phyloP scores from a whole-genome alignment of 2,888 invertebrate species.

The Selenia dentaria region DNA sequence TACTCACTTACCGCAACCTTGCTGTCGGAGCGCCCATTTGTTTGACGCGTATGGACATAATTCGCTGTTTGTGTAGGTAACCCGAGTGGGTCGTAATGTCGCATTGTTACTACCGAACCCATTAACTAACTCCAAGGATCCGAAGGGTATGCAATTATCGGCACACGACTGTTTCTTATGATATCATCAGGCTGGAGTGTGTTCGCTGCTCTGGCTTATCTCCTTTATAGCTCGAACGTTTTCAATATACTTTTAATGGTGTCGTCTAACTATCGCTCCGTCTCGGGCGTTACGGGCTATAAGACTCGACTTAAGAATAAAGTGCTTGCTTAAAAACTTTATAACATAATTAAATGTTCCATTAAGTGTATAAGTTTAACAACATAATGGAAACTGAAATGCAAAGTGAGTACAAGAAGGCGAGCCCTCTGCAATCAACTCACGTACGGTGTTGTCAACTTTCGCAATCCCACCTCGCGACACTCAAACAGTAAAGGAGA shows the following conservation, averaged over 20 bases:
- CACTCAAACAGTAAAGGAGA: conserved; percentile 69
- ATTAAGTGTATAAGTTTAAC: conserved; percentile 31
- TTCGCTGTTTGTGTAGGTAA: conserved; percentile 68
- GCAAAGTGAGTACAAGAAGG: conserved; percentile 61
- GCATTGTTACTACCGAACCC: conserved; percentile 65
- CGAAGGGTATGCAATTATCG: conserved; percentile 59
- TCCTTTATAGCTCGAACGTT: conserved; percentile 37
- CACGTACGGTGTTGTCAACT: conserved; percentile 79
- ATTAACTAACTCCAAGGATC: conserved; percentile 60
- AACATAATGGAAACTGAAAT: conserved; percentile 63
- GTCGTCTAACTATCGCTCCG: conserved; percentile 43
- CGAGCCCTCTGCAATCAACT: conserved; percentile 64
- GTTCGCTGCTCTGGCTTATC: conserved; percentile 33
- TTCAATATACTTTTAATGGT: conserved; percentile 50
- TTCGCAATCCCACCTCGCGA: conserved; percentile 79
- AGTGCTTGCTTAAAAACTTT: conserved; percentile 43
- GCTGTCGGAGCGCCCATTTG: conserved; percentile 63
- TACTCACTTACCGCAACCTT: conserved; percentile 63
- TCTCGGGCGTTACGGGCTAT: conserved; percentile 40
- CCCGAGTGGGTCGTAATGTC: conserved; percentile 68
- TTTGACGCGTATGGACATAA: conserved; percentile 68
- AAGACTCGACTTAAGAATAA: conserved; percentile 33
- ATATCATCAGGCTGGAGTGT: conserved; percentile 43
- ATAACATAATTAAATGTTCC: conserved; percentile 44
- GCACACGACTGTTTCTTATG: conserved; percentile 55